Conservation (phyloP, 2,888 invertebrate genomes). For the Pseudococcus viburni region DNA sequence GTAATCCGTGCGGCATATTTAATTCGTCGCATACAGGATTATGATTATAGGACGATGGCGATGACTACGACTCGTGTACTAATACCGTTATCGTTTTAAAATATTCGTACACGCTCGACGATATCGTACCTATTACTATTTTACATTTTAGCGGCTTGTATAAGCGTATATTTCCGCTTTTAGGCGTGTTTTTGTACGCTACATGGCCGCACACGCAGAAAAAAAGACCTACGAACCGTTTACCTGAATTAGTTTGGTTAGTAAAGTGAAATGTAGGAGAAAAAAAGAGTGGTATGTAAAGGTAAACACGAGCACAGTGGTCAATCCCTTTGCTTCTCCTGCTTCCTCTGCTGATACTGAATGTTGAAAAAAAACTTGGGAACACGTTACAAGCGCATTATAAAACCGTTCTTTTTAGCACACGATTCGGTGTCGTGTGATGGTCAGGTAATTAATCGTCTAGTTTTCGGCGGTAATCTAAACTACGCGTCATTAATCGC, state of each 20-base stretch:
- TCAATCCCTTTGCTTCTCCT: background rate
- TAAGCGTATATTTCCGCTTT: slow-evolving; percentile 12
- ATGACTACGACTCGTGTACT: background rate
- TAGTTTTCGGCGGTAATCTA: slow-evolving; percentile 22
- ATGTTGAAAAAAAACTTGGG: background rate
- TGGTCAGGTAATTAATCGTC: slow-evolving; percentile 22
- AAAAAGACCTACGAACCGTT: background rate
- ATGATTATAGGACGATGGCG: background rate
- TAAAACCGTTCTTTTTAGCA: slow-evolving; percentile 1
- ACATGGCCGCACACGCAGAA: slow-evolving; percentile 3
- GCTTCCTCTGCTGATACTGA: background rate
- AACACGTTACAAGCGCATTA: background rate
- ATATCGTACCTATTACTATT: background rate
- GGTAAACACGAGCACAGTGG: too few species aligned
- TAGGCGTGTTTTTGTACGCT: slow-evolving; percentile 17
- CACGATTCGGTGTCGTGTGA: background rate
- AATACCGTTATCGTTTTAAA: slow-evolving; percentile 19
- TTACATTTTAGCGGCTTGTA: background rate
- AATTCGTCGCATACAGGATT: too few species aligned
- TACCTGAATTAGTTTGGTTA: background rate
- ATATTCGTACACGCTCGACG: slow-evolving; percentile 27
- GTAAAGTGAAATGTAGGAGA: background rate
- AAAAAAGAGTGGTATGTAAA: background rate
- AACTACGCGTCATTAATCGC: slow-evolving; percentile 19
- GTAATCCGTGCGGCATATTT: too few species aligned